A percentile compares a stretch with the other conserved stretches of the same genome.
phyloP scores from a whole-genome alignment of 2,888 invertebrate species.

The Idaea dimidiata region DNA sequence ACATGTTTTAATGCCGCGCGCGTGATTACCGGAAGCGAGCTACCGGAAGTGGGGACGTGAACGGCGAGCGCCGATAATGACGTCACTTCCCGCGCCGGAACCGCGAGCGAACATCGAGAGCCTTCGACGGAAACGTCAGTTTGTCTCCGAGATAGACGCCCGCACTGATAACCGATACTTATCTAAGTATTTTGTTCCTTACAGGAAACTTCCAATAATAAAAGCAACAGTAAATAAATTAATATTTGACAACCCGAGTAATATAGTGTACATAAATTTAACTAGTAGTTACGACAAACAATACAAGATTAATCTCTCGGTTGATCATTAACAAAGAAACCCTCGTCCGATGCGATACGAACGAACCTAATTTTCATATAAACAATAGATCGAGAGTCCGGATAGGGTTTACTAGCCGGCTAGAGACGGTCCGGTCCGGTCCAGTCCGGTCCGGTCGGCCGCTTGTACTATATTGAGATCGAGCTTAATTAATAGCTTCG shows the following conservation, averaged over 20 bases:
- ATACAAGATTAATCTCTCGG: not conserved
- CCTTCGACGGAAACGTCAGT: slow-evolving; percentile 25
- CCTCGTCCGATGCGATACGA: not conserved
- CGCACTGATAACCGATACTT: slow-evolving; percentile 7
- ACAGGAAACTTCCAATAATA: not conserved
- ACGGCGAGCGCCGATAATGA: slow-evolving; percentile 30
- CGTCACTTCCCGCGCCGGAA: slow-evolving; percentile 28
- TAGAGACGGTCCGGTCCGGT: not conserved
- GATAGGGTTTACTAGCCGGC: not conserved
- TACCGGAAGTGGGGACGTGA: slow-evolving; percentile 26
- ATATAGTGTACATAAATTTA: not conserved
- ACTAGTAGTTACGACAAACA: not conserved
- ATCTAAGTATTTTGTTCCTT: not conserved
- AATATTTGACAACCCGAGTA: not conserved
- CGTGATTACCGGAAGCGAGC: slow-evolving; percentile 19
- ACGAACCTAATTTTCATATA: not conserved
- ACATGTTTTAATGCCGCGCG: slow-evolving; percentile 19
- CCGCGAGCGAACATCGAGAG: slow-evolving; percentile 17
- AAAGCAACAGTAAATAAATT: not conserved
- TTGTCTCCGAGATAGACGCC: slow-evolving; percentile 21
- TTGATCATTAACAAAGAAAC: slow-evolving; percentile 1
- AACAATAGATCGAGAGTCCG: not conserved
- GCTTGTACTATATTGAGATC: not conserved
- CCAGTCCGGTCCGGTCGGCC: not conserved
- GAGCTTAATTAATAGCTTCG: slow-evolving; percentile 23